A percentile compares a stretch with the other conserved stretches of the same genome.
These are phyloP conservation scores for Ephydatia muelleri DNA, from an alignment of 37 sponge, comb jelly and placozoan species.

Conservation along the genomic window DNA sequence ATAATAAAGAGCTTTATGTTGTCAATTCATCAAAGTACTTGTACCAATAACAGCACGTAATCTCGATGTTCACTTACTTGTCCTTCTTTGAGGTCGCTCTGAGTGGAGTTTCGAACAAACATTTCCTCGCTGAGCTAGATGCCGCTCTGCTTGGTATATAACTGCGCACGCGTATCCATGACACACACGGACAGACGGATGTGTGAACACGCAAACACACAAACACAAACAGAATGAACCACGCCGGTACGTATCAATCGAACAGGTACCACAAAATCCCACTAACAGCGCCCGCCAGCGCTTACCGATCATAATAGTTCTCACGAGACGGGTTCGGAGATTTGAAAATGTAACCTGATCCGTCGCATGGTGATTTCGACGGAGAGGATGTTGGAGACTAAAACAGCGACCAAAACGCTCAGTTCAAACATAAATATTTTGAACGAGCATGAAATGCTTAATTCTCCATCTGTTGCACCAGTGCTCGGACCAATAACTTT, in stretches of 20 bases:
- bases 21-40: not conserved
- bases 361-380: not conserved
- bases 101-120: conserved; percentile 45
- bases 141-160: conserved; percentile 75
- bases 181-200: not conserved
- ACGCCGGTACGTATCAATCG: not conserved
- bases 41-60: not conserved
- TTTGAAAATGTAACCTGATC: not conserved
- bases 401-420: not conserved
- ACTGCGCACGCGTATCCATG: conserved; percentile 14
- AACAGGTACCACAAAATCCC: not conserved
- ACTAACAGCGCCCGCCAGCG: too few species aligned
- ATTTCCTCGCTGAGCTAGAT: conserved; percentile 36
- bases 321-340: conserved; percentile 2
- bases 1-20: too few species aligned
- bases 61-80: conserved; percentile 6
- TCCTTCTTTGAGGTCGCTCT: not conserved
- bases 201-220: not conserved
- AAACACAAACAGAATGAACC: not conserved
- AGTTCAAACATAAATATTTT: not conserved
- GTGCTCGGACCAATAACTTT: not conserved
- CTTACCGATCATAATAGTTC: conserved; percentile 46
- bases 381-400: not conserved
- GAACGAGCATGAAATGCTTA: not conserved
- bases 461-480: not conserved